These are phyloP conservation scores for Burhinus oedicnemus DNA, from an alignment of 2,113 vertebrate species.

Conservation along the genomic window DNA sequence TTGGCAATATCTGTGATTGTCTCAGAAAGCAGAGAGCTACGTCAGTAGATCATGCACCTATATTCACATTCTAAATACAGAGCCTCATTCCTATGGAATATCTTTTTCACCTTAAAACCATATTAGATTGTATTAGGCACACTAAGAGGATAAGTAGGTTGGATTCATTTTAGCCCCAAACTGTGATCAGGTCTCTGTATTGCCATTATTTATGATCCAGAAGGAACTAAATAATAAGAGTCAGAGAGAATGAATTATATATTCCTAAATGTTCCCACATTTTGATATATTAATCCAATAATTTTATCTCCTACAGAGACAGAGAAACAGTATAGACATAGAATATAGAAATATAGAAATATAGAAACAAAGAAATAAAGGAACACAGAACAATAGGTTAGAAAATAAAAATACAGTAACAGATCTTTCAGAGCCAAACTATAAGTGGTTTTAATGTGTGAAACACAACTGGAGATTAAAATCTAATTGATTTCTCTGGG, in stretches of 20 bases:
- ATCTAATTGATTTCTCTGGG: not conserved
- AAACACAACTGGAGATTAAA: not conserved
- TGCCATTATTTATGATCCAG: not conserved
- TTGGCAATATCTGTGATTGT: not conserved
- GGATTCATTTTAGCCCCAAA: not conserved
- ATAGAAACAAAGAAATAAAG: not conserved
- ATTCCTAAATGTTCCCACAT: not conserved
- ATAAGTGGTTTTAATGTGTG: not conserved
- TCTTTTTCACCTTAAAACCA: not conserved
- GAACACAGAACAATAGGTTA: not conserved
- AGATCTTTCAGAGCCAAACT: not conserved
- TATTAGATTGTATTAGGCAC: not conserved
- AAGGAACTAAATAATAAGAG: not conserved
- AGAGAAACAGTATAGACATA: not conserved
- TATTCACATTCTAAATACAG: not conserved
- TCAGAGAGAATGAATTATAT: not conserved
- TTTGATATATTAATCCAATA: not conserved
- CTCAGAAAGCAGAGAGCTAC: not conserved
- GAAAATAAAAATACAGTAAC: not conserved
- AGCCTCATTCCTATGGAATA: rapidly evolving
- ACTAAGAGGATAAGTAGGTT: not conserved
- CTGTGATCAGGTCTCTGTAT: not conserved
- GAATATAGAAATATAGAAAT: not conserved
- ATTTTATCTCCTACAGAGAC: not conserved
- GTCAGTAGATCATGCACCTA: not conserved